phyloP scores from a whole-genome alignment of 2,888 invertebrate species.

The Automeris io region DNA sequence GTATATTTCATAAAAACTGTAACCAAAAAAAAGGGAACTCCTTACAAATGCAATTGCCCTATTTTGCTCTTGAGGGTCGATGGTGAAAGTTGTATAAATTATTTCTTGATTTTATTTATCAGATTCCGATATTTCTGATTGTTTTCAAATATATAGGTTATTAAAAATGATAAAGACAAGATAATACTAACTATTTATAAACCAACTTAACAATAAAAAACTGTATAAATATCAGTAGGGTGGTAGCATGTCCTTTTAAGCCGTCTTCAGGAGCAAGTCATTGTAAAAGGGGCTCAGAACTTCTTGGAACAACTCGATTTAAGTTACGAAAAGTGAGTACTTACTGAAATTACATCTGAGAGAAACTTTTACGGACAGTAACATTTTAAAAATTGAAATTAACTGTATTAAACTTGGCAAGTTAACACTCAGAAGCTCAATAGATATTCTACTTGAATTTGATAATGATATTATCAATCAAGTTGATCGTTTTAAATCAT shows the following conservation, averaged over 20 bases:
- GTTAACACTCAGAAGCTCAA: no score
- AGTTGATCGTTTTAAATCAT: no score
- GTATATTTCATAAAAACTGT: no score
- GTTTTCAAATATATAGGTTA: conserved; percentile 9
- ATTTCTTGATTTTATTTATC: no score
- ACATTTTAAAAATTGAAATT: background rate
- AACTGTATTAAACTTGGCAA: conserved; percentile 17
- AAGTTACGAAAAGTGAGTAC: conserved; percentile 53
- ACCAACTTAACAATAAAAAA: conserved; percentile 41
- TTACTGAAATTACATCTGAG: conserved; percentile 30
- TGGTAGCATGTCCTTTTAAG: conserved; percentile 53
- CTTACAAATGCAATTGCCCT: no score
- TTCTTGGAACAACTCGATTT: conserved; percentile 67
- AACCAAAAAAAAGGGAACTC: no score
- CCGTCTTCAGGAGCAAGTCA: conserved; percentile 34
- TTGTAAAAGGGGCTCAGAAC: conserved; percentile 50
- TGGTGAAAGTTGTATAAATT: no score
- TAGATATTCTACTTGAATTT: no score
- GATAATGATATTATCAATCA: no score
- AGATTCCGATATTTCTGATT: no score
- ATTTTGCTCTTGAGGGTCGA: no score
- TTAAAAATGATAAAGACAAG: background rate
- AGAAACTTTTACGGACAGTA: conserved; percentile 13
- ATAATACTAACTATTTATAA: conserved; percentile 15
- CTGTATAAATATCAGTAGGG: conserved; percentile 60